phyloP scores from a whole-genome alignment of 1,140 invertebrate genomes.

The Tribolium castaneum region DNA sequence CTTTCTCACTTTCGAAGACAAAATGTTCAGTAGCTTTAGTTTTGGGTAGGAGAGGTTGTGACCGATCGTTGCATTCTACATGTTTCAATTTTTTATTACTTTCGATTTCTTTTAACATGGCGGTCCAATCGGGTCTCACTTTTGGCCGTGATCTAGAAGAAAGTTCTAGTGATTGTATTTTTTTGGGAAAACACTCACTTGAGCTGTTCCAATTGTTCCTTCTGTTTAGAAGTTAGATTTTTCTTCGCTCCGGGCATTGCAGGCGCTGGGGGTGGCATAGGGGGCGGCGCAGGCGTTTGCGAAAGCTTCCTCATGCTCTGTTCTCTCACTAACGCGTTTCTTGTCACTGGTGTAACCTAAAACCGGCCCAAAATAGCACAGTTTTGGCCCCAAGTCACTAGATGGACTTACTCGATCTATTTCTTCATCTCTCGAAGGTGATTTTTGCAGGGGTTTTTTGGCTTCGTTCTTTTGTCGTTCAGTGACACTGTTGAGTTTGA shows the following conservation, averaged over 20 bases:
- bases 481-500: constrained; percentile 57
- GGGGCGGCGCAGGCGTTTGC: constrained; percentile 71
- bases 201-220: constrained; percentile 71
- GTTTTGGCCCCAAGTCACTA: background rate
- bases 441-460: constrained; percentile 47
- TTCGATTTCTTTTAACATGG: constrained; percentile 91
- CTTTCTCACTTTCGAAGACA: constrained; percentile 89
- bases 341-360: constrained; percentile 50
- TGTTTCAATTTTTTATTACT: constrained; percentile 80
- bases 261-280: constrained; percentile 78
- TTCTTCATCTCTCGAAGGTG: constrained; percentile 47
- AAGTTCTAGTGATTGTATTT: background rate
- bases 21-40: constrained; percentile 76
- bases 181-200: constrained; percentile 53
- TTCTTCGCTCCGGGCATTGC: constrained; percentile 63
- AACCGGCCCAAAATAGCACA: background rate
- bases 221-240: constrained; percentile 66
- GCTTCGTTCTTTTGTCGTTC: constrained; percentile 54
- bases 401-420: constrained; percentile 51
- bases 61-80: constrained; percentile 86
- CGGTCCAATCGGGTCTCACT: constrained; percentile 85
- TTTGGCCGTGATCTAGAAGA: constrained; percentile 74
- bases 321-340: constrained; percentile 56
- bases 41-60: constrained; percentile 69
- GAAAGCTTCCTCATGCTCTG: constrained; percentile 62